Base-by-base conservation (phyloP, 2,113 vertebrate genomes). In the Burhinus bistriatus region DNA sequence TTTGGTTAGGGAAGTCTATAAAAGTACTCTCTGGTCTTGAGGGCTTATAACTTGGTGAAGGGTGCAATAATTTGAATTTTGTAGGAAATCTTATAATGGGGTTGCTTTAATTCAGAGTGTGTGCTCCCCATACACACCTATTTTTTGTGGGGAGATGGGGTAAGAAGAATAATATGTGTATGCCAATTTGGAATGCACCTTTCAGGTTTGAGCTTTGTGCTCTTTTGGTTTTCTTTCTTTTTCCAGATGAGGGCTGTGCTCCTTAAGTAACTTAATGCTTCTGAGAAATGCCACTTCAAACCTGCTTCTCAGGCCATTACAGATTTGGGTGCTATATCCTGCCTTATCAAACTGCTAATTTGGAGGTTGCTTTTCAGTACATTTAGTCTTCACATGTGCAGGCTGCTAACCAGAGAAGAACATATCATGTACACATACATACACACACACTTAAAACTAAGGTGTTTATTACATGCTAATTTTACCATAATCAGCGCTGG, bases 401-500 rank as follows among this genome's bases (percentile, higher is more conserved):
- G 32, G 30, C 61, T 92, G 49, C 47, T 87, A 40, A 90, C 44
- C 44, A n/a, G 40, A 89, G 40, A 58, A 62, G 66, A 86, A 61
- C 8, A 2, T 66, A 49, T 40, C 68, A 65, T 16, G 19, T 61
- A 38, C 34, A 51, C 42, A 34, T 7, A 36, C 14, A 38, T 4
- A 45, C 51, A 45, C 25, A n/a, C 55, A 62, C 61, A 14, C 62
- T 93, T 93, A 78, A 90, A 91, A 95, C 65, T 84, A 36, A 95
- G 69, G 58, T 88, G 55, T 95, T 94, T 97, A 96, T 96, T 98
- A 78, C 87, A 85, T 80, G 29, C 75, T 94, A 51, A 73, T 89
- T 93, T 94, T 79, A 89, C 59, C 76, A 84, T 82, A 73, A 82
- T 59, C 40, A 64, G 47, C 49, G 45, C 54, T 72, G 78, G 77